These are phyloP conservation scores for Spilogale gracilis DNA, from an alignment of 2,113 vertebrate genomes.

Conservation along the genomic window DNA sequence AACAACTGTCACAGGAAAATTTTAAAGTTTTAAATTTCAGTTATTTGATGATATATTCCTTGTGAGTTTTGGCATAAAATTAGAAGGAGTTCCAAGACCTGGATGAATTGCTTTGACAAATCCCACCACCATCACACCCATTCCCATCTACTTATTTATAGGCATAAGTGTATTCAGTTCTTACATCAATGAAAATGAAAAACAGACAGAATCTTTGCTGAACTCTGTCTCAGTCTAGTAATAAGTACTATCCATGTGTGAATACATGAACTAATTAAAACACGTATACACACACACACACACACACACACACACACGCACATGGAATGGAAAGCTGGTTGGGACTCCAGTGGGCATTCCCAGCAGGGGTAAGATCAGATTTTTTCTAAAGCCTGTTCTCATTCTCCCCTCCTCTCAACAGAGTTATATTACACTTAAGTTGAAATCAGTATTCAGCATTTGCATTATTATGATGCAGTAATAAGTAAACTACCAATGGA, in stretches of 20 bases:
- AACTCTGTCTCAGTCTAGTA: slow-evolving; percentile 32
- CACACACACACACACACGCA: not conserved
- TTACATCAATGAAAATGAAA: slow-evolving; percentile 11
- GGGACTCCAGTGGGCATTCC: not conserved
- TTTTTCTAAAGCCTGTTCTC: not conserved
- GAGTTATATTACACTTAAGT: not conserved
- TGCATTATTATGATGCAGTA: not conserved
- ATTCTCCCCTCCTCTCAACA: not conserved
- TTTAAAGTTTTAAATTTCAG: slow-evolving; percentile 21
- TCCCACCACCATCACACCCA: not conserved
- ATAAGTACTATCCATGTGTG: not conserved
- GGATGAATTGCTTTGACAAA: not conserved
- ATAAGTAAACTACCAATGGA: not conserved
- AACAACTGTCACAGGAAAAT: not conserved
- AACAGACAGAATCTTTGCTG: not conserved
- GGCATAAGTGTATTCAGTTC: not conserved
- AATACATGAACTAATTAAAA: not conserved
- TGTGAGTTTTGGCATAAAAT: slow-evolving; percentile 56
- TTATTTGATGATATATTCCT: not conserved
- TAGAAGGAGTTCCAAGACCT: not conserved
- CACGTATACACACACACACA: not conserved
- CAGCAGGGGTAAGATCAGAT: not conserved
- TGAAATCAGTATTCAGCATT: not conserved
- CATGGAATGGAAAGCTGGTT: not conserved
- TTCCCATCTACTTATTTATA: not conserved